Evolutionary conservation across 2,113 vertebrate species (phyloP).

Genomic region (Panthera uncia): DNA sequence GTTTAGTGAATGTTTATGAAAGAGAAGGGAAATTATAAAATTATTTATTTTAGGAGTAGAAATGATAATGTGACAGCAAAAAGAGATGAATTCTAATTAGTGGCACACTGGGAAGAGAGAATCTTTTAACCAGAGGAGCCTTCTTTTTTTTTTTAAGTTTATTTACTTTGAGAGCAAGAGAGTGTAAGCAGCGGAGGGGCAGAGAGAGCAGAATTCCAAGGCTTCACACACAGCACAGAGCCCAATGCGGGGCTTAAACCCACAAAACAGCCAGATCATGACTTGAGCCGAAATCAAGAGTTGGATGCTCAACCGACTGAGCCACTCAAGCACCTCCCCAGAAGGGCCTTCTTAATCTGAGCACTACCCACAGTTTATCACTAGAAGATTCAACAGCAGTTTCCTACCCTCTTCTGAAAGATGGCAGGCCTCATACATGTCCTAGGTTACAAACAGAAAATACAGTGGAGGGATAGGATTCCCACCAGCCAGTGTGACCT

Average conservation of each 20-base stretch:
- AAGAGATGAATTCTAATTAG: neutral
- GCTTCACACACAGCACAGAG: too few relatives aligned
- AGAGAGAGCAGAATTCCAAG: too few relatives aligned
- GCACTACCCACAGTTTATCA: neutral
- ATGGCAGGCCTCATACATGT: neutral
- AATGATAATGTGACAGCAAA: neutral
- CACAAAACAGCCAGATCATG: too few relatives aligned
- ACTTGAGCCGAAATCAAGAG: too few relatives aligned
- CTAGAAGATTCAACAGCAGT: neutral
- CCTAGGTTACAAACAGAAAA: neutral
- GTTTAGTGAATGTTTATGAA: constrained; percentile 25
- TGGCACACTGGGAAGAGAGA: neutral
- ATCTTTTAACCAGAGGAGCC: neutral
- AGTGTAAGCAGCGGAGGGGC: too few relatives aligned
- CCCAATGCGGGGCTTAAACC: too few relatives aligned
- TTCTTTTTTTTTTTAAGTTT: neutral
- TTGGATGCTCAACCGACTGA: too few relatives aligned
- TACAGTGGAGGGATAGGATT: neutral
- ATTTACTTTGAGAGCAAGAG: too few relatives aligned
- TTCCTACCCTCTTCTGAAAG: constrained; percentile 22
- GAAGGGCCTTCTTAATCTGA: neutral
- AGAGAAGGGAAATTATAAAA: constrained; percentile 22
- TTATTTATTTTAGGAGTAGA: neutral
- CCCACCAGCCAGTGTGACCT: neutral
- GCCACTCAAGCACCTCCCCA: neutral